Evolutionary conservation across 2,113 vertebrate genomes (phyloP).

Genomic region (Pelmatolapia mariae): DNA sequence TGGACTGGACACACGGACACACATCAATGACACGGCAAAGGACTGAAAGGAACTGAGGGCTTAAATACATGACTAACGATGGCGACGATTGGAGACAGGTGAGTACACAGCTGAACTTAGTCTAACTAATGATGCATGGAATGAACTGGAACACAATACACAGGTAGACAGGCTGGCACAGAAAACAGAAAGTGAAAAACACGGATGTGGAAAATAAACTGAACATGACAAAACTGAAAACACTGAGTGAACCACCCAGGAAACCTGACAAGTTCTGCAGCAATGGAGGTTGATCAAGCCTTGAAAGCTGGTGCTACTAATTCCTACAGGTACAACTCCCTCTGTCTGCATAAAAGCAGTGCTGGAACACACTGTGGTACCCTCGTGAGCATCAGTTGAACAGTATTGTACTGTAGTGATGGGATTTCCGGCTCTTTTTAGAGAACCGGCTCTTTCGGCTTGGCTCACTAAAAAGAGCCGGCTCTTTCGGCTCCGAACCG

Average conservation of each 20-base stretch:
- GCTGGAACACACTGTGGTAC: not conserved
- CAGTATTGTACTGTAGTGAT: not conserved
- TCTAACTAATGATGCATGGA: not conserved
- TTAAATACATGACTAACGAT: too few species aligned
- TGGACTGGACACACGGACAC: too few species aligned
- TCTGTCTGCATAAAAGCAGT: not conserved
- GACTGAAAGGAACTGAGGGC: too few species aligned
- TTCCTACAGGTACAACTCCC: not conserved
- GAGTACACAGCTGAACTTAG: not conserved
- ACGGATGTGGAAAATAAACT: not conserved
- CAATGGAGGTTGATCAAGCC: not conserved
- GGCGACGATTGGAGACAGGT: too few species aligned
- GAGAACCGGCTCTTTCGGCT: too few species aligned
- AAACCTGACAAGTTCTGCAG: not conserved
- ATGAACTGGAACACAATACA: not conserved
- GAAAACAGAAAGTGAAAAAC: too few species aligned
- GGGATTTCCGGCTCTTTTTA: too few species aligned
- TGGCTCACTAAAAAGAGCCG: too few species aligned
- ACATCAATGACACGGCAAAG: too few species aligned
- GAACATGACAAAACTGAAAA: not conserved
- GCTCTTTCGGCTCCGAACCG: too few species aligned
- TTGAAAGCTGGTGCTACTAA: not conserved
- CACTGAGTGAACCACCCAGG: not conserved
- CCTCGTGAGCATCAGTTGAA: accelerated
- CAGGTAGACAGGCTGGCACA: not conserved